A percentile compares a stretch with the other conserved stretches of the same genome.
These are phyloP conservation scores for Agrochola lota DNA, from an alignment of 2,888 invertebrate species.

Conservation along the genomic window DNA sequence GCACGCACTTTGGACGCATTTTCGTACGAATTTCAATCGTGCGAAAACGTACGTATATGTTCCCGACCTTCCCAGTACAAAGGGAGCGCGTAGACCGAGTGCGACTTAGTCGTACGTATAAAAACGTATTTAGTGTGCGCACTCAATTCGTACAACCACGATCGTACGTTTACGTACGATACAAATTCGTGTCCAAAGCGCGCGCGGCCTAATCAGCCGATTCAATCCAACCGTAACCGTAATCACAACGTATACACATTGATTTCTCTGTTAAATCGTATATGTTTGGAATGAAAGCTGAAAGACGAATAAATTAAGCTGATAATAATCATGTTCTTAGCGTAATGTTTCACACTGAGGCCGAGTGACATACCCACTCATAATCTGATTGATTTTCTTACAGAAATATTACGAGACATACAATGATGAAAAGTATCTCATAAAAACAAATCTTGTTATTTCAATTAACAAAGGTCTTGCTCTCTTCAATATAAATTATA, in stretches of 20 bases:
- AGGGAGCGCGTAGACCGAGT: too few species aligned
- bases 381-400: neutral
- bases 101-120: too few species aligned
- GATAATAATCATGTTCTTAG: slow-evolving; percentile 14
- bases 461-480: neutral
- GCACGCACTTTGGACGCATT: too few species aligned
- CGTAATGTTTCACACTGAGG: neutral
- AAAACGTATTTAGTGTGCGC: too few species aligned
- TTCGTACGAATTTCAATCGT: too few species aligned
- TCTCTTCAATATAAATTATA: neutral
- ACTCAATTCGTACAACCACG: too few species aligned
- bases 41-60: too few species aligned
- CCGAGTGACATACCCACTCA: neutral
- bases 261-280: slow-evolving; percentile 14
- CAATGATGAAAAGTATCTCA: neutral
- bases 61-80: too few species aligned
- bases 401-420: neutral
- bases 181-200: too few species aligned
- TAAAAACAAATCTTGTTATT: neutral
- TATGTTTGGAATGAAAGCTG: slow-evolving; percentile 15
- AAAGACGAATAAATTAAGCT: neutral
- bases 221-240: slow-evolving; percentile 21
- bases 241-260: slow-evolving; percentile 5
- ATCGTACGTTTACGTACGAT: too few species aligned
- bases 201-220: neutral